phyloP scores from a whole-genome alignment of 2,113 vertebrate species.

The Leiothrix lutea region DNA sequence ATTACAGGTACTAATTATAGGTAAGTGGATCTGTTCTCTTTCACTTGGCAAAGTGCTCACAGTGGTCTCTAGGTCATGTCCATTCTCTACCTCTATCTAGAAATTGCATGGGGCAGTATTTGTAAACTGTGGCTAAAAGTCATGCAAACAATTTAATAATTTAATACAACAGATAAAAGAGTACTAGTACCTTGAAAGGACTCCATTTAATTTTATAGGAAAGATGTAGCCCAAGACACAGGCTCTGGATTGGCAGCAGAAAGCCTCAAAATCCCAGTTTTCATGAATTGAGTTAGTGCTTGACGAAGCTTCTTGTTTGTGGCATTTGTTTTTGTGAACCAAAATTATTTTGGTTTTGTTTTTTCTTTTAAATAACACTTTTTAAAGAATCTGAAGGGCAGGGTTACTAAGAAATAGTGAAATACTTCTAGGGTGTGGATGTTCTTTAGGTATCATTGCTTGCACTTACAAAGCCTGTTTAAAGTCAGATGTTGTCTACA shows the following conservation, averaged over 20 bases:
- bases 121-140: background rate
- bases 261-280: background rate
- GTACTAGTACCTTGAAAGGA: background rate
- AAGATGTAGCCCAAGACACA: background rate
- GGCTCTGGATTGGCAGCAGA: background rate
- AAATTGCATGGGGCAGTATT: background rate
- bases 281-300: background rate
- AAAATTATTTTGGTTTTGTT: accelerated
- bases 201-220: background rate
- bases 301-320: background rate
- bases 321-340: background rate
- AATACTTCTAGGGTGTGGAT: background rate
- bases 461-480: background rate
- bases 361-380: background rate
- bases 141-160: background rate
- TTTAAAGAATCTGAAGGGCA: background rate
- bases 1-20: background rate
- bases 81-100: background rate
- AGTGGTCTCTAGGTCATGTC: background rate
- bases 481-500: background rate
- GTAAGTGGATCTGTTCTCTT: accelerated
- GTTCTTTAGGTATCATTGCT: background rate
- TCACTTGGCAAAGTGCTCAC: accelerated
- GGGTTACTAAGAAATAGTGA: background rate
- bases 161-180: background rate